Evolutionary conservation across 2,113 vertebrate species (phyloP), one percentile per base, ranked within the genome.

Genomic region (Alosa alosa): DNA sequence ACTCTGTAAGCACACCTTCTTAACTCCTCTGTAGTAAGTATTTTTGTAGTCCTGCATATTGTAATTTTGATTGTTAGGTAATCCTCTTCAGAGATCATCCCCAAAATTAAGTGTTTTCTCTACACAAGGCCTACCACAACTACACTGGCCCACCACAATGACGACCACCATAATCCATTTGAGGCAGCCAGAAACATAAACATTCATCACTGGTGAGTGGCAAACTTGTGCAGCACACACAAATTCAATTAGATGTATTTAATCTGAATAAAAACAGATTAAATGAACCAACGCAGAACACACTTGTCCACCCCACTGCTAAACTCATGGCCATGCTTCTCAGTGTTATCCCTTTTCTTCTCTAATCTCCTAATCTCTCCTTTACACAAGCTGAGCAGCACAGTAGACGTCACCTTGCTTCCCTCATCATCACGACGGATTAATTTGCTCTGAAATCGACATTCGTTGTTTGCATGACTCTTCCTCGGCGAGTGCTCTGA

Each of bases 361-460:
- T 25, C n/a, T 36, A 78, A 78, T 78, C 72, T 78, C 36, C 72
- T 78, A 78, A 78, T 78, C 72, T 78, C 72, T 78, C n/a, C 7
- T 68, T 68, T 1, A 78, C 31, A 78, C 13, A 2, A 15, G 25
- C 3, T 36, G 36, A 78, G 72, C 10, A 78, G 72, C 25, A 9
- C 31, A 39, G 72, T 6, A 2, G 72, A 78, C 41, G 72, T 36
- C 31, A 72, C n/a, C 64, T 72, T 10, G 10, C 25, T 4, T 72
- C 64, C 64, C 64, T 31, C 64, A 31, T 25, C n/a, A 11, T 11
- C 64, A 31, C 2, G 36, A 39, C 72, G 11, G 11, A 39, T 36
- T 78, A 31, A 78, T 78, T 41, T 78, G 31, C 72, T 36, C 31
- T 3, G 36, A 78, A 78, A 78, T 78, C 72, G 4, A 17, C 72